Evolutionary conservation across 2,797 vertebrate genomes (phyloP), one percentile per base, ranked within the genome.

Genomic region (Brachymystax lenok): DNA sequence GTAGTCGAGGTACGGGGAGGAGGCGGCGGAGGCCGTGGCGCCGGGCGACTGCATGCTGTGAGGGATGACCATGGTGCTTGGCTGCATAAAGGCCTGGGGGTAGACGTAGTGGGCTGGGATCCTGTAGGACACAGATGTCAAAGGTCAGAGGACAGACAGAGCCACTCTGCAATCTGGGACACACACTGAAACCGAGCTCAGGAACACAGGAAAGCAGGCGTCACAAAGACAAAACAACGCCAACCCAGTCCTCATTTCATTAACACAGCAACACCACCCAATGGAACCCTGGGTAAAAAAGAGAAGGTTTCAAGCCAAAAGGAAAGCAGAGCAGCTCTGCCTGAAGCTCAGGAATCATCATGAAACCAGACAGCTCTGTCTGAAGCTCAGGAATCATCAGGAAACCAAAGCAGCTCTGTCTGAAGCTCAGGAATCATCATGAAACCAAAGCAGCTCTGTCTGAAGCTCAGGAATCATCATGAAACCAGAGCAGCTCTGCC

Each of bases 181-280:
- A 12, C 21, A 10, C 6, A 8, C 66, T 86, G 83, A 86, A 83
- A 82, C 83, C 72, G 79, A 83, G 86, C 24, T 87, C 81, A 82
- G 91, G 79, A 92, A 90, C 92, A 87, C 86, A 79, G 88, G 91
- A 95, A 94, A 93, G 95, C 96, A 97, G 95, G 96, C 94, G 95
- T 95, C 95, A 96, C 95, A 96, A 94, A 95, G 95, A 94, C 92
- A 50, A 63, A 63, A 46, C 10, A 63, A 63, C 1, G 59, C 88
- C 91, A 93, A 93, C 91, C 88, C 89, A 96, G 94, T 95, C 95
- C 94, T 95, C 96, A 96, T 96, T 94, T 95, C 95, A 96, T 94
- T 94, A 93, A 94, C 97, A 98, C 97, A 95, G 97, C 97, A 98
- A 96, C 96, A 91, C 96, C 97, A 98, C 96, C 96, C 97, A 89